Conservation (phyloP, 2,888 invertebrate genomes). For the Lottia scabra region DNA sequence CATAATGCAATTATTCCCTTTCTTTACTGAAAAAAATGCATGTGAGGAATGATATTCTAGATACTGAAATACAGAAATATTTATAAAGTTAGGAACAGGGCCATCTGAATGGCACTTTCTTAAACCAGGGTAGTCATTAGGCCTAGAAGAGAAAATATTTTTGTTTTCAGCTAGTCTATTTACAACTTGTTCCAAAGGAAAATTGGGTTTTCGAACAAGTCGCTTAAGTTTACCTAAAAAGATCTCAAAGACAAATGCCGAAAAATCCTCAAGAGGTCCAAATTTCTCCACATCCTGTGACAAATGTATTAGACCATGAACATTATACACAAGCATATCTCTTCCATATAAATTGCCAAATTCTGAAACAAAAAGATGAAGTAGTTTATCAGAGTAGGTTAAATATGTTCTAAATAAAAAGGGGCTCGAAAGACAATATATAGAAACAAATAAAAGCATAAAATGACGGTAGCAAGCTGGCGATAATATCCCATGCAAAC, state of each 20-base stretch:
- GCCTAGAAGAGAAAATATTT: background rate
- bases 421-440: too few relatives aligned
- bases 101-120: background rate
- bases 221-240: background rate
- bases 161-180: background rate
- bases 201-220: background rate
- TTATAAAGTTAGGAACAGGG: background rate
- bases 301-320: too few relatives aligned
- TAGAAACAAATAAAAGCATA: too few relatives aligned
- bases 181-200: background rate
- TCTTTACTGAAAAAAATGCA: background rate
- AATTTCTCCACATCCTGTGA: conserved; percentile 27
- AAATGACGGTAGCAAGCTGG: too few relatives aligned
- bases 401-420: too few relatives aligned
- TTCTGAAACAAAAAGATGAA: conserved; percentile 31
- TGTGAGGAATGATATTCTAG: background rate
- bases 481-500: too few relatives aligned
- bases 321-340: conserved; percentile 13
- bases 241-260: background rate
- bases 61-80: background rate
- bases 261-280: too few relatives aligned
- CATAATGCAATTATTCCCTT: too few relatives aligned
- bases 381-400: too few relatives aligned
- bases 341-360: conserved; percentile 28
- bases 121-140: background rate